These are phyloP conservation scores for Aplysina aerophoba DNA, from an alignment of 37 sponge, comb jelly and placozoan genomes.

Conservation along the genomic window DNA sequence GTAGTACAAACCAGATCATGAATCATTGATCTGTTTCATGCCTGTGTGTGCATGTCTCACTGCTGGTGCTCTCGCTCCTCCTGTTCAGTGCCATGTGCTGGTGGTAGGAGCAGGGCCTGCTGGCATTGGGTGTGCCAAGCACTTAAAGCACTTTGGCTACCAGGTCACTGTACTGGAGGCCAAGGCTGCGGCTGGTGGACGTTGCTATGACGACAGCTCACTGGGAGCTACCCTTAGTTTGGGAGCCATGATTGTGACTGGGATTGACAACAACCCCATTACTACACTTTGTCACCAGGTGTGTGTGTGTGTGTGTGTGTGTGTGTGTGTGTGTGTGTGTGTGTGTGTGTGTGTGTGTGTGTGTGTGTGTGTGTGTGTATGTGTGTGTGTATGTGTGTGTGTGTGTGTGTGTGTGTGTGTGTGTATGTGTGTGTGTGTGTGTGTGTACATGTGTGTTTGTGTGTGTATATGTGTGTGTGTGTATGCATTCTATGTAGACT, in stretches of 20 bases:
- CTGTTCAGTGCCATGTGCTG: constrained; percentile 39
- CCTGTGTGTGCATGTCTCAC: too few species aligned
- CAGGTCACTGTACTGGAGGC: constrained; percentile 84
- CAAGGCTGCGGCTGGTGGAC: constrained; percentile 68
- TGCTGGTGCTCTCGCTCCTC: too few species aligned
- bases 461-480: constrained; percentile 14
- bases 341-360: constrained; percentile 33
- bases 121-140: constrained; percentile 79
- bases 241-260: constrained; percentile 92
- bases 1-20: too few species aligned
- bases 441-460: constrained; percentile 20
- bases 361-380: constrained; percentile 17
- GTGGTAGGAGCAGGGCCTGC: constrained; percentile 82
- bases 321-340: constrained; percentile 13
- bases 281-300: constrained; percentile 74
- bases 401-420: constrained; percentile 5
- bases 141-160: constrained; percentile 79
- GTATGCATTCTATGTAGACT: not conserved
- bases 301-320: not conserved
- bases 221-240: constrained; percentile 68
- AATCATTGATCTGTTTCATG: too few species aligned
- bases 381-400: not conserved
- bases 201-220: constrained; percentile 67
- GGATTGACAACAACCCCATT: constrained; percentile 82
- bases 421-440: constrained; percentile 7